Evolutionary conservation across 2,888 invertebrate genomes (phyloP).

Genomic region (Augiades crinisus): DNA sequence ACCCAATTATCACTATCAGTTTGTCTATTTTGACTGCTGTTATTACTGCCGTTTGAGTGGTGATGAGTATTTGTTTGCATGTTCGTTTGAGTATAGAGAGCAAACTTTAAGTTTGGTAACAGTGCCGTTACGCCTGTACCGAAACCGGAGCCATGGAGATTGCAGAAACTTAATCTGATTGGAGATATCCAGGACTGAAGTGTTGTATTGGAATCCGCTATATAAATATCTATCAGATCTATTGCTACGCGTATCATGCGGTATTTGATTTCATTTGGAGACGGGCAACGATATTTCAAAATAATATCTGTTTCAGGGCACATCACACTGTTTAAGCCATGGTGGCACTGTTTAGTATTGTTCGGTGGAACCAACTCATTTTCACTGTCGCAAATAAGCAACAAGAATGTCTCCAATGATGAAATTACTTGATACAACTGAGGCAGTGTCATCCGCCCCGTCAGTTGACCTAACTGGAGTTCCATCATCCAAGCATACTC

Average conservation of each 20-base stretch:
- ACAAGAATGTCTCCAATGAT: constrained; percentile 92
- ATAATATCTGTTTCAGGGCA: constrained; percentile 86
- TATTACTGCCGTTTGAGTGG: constrained; percentile 77
- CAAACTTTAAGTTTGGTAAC: constrained; percentile 85
- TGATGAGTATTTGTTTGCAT: constrained; percentile 77
- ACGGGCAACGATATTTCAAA: constrained; percentile 88
- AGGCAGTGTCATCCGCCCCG: constrained; percentile 93
- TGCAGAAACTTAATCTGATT: constrained; percentile 93
- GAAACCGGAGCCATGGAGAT: constrained; percentile 96
- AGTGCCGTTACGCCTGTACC: constrained; percentile 94
- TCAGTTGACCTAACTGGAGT: constrained; percentile 95
- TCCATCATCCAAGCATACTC: constrained; percentile 99
- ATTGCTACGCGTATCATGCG: constrained; percentile 94
- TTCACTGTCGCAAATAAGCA: constrained; percentile 93
- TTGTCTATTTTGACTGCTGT: constrained; percentile 53
- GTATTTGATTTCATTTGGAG: constrained; percentile 94
- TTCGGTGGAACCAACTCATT: constrained; percentile 93
- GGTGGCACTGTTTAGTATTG: constrained; percentile 89
- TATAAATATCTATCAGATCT: constrained; percentile 93
- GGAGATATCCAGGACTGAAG: constrained; percentile 95
- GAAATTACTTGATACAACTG: constrained; percentile 94
- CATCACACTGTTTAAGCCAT: constrained; percentile 86
- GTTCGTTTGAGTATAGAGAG: constrained; percentile 85
- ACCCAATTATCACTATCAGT: constrained; percentile 89
- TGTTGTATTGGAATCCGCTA: constrained; percentile 94